Evolutionary conservation across 2,797 vertebrate genomes (phyloP).

Genomic region (Percopsis omiscomaycus): DNA sequence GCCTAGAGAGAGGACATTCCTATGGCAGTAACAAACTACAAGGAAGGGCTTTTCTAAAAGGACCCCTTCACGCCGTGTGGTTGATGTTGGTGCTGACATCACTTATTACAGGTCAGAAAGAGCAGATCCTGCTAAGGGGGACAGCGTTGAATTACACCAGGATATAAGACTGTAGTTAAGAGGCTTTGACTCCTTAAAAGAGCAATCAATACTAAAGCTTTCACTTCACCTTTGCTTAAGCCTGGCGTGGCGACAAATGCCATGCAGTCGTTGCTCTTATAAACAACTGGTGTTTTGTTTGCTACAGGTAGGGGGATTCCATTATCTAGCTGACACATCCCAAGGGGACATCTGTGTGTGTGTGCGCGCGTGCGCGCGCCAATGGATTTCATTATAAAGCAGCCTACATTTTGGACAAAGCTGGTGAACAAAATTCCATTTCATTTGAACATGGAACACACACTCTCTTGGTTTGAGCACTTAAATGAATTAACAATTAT

Average conservation of each 20-base stretch:
- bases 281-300: slow-evolving; percentile 8
- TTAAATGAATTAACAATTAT: neutral
- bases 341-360: neutral
- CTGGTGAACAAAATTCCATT: no score
- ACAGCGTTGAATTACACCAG: slow-evolving; percentile 59
- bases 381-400: no score
- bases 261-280: slow-evolving; percentile 23
- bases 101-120: slow-evolving; percentile 67
- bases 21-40: slow-evolving; percentile 36
- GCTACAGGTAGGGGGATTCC: neutral
- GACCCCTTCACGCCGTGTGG: slow-evolving; percentile 24
- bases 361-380: neutral
- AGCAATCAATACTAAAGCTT: slow-evolving; percentile 52
- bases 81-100: slow-evolving; percentile 61
- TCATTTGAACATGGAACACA: no score
- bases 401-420: no score
- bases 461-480: neutral
- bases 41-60: slow-evolving; percentile 50
- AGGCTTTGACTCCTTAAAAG: slow-evolving; percentile 58
- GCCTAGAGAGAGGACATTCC: slow-evolving; percentile 62
- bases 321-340: neutral
- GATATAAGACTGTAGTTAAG: slow-evolving; percentile 42
- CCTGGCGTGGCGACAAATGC: slow-evolving; percentile 8
- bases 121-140: slow-evolving; percentile 58
- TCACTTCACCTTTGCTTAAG: slow-evolving; percentile 37